Evolutionary conservation across 2,888 invertebrate species (phyloP).

Genomic region (Sminthurinus aureus): DNA sequence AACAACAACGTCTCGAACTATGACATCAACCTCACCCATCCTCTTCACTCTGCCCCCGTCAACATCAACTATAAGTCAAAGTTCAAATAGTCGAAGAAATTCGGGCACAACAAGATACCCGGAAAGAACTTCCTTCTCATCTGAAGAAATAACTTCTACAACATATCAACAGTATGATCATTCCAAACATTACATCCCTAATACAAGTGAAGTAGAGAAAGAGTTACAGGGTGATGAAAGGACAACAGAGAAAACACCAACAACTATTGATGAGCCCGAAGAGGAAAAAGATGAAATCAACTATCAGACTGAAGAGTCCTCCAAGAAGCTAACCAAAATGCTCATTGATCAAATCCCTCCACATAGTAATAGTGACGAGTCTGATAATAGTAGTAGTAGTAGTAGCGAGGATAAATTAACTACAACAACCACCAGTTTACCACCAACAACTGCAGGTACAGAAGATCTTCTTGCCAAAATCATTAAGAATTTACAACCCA

Average conservation of each 20-base stretch:
- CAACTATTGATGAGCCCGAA: slow-evolving; percentile 27
- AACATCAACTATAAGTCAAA: slow-evolving; percentile 23
- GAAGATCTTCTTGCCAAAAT: slow-evolving; percentile 43
- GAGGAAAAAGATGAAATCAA: slow-evolving; percentile 13
- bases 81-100: slow-evolving; percentile 1
- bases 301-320: slow-evolving; percentile 37
- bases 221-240: background rate
- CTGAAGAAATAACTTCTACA: slow-evolving; percentile 7
- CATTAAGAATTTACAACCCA: slow-evolving; percentile 47
- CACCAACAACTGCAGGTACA: background rate
- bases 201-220: background rate
- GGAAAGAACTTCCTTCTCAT: slow-evolving; percentile 30
- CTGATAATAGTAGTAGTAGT: background rate
- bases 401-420: slow-evolving; percentile 3
- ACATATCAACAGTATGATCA: slow-evolving; percentile 32
- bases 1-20: slow-evolving; percentile 17
- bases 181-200: slow-evolving; percentile 18
- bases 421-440: background rate
- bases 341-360: slow-evolving; percentile 55
- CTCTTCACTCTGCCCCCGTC: slow-evolving; percentile 33
- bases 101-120: slow-evolving; percentile 9
- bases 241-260: background rate
- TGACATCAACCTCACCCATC: slow-evolving; percentile 13
- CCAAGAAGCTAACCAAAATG: slow-evolving; percentile 53
- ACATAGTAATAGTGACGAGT: slow-evolving; percentile 27